Evolutionary conservation across 1,140 invertebrate genomes (phyloP), one percentile per base, ranked within the genome.

Genomic region (Leptonema lineaticorne): DNA sequence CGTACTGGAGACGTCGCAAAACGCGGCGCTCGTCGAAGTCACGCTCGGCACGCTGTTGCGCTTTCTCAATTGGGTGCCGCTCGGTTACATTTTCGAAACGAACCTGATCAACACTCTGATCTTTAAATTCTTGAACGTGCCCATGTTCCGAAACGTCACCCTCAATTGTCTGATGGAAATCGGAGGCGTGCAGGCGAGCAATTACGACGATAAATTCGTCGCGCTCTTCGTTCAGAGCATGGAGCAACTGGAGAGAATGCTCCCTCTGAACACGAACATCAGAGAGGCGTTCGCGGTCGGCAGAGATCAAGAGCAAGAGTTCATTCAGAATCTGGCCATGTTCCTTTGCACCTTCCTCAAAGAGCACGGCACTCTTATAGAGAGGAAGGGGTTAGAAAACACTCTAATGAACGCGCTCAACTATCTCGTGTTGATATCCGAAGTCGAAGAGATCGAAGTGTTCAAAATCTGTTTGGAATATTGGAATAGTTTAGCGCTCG

Each of bases 391-490:
- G 60, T 81, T 89, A 37, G 88, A 88, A 56, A 88, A 89, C 6
- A 85, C 87, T 46, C 77, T 95, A 37, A 84, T 90, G 69, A 91
- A 92, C 86, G 93, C 94, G 2, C 82, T 99, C 27, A 89, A 94
- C 72, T 99, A 99, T 79, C 86, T 99, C 68, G 91, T 99, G 16
- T 83, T 97, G 66, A 99, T 99, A 75, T 99, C 96, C 18, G 95
- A 98, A 84, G 97, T 99, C 1, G 97, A 99, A 70, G 98, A 99
- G 77, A 94, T 97, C 0, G 98, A 99, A 85, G 97, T 99, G 65
- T 99, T 99, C 78, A 99, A 99, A 85, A 99, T 99, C 70, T 99
- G 97, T 79, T 81, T 99, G 20, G 98, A 99, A 78, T 99, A 98
- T 79, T 99, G 98, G 98, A 98, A 97, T 83, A 88, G 88, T 65